Percentiles rank a stretch among this genome's conserved stretches.
Evolutionary conservation across 2,888 invertebrate genomes (phyloP).

Genomic region (Sesia apiformis): DNA sequence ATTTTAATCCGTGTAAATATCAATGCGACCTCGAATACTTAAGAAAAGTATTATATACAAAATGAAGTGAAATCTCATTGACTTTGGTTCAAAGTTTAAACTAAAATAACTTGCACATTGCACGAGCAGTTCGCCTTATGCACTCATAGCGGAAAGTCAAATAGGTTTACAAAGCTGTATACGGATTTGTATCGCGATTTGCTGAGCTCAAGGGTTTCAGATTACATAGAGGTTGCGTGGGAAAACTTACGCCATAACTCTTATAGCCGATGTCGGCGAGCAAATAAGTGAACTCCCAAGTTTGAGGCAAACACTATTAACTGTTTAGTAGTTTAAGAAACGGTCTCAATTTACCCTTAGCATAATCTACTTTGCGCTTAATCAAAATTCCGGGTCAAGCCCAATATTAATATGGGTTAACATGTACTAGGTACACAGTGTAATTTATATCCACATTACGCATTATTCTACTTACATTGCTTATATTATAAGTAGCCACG

Average conservation of each 20-base stretch:
- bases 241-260: conserved; percentile 50
- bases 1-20: too few species aligned
- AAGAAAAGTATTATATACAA: too few species aligned
- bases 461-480: too few species aligned
- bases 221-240: conserved; percentile 27
- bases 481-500: too few species aligned
- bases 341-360: conserved; percentile 51
- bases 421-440: too few species aligned
- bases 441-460: too few species aligned
- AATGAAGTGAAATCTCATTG: too few species aligned
- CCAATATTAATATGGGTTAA: conserved; percentile 38
- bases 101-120: neutral
- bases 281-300: conserved; percentile 57
- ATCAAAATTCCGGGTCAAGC: conserved; percentile 63
- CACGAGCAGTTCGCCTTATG: neutral
- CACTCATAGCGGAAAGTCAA: neutral
- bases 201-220: conserved; percentile 39
- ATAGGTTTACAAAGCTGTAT: conserved; percentile 9
- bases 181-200: conserved; percentile 47
- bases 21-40: too few species aligned
- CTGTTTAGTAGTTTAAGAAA: conserved; percentile 64
- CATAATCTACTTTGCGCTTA: conserved; percentile 62
- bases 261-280: conserved; percentile 43
- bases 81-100: too few species aligned
- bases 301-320: conserved; percentile 60